A percentile compares a stretch with the other conserved stretches of the same genome.
phyloP scores from a whole-genome alignment of 1,140 invertebrate species.

The Nasonia longicornis region DNA sequence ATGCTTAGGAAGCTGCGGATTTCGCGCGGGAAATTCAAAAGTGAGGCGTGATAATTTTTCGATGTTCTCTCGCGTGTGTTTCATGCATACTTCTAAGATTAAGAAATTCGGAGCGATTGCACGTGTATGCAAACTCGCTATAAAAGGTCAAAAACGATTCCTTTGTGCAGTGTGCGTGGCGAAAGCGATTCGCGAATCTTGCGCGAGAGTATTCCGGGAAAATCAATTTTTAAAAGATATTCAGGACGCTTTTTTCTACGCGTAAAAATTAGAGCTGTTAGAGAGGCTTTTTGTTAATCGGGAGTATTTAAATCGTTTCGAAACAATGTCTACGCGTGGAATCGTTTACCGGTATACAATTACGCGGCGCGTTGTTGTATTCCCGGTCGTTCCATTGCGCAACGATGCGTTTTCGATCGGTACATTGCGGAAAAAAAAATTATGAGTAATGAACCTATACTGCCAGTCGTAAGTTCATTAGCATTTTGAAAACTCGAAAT shows the following conservation, averaged over 20 bases:
- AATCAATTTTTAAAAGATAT: no score
- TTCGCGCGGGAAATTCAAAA: neutral
- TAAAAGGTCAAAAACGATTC: conserved; percentile 12
- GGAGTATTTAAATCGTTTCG: neutral
- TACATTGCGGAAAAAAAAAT: neutral
- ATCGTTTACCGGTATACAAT: neutral
- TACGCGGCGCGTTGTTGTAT: neutral
- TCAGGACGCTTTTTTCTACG: no score
- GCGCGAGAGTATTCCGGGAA: no score
- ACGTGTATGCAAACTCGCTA: neutral
- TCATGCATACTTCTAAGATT: neutral
- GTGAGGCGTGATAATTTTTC: neutral
- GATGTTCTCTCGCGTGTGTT: neutral
- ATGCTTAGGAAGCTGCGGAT: conserved; percentile 11
- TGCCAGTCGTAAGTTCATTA: no score
- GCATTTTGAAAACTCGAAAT: no score
- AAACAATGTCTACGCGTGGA: neutral
- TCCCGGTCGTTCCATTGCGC: neutral
- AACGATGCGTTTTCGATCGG: neutral
- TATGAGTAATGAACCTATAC: neutral
- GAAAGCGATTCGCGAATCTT: no score
- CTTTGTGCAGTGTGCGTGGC: neutral
- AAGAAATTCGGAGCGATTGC: neutral
- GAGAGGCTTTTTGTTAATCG: neutral
- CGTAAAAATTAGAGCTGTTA: no score